These are phyloP conservation scores for Holothuria glaberrima DNA, from an alignment of 35 echinoderm and acorn worm species.

Conservation along the genomic window DNA sequence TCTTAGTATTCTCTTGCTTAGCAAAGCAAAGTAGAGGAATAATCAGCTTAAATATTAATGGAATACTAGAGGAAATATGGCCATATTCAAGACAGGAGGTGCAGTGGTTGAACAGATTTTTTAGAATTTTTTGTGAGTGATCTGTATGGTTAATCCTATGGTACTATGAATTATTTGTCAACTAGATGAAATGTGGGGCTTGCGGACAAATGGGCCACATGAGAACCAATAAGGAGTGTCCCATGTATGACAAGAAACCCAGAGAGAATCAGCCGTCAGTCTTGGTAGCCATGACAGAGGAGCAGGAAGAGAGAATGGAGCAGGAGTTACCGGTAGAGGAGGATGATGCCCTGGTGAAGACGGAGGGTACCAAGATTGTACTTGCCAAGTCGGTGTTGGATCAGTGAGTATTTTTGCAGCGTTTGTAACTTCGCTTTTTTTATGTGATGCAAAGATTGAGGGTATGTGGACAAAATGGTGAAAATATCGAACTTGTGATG, in stretches of 20 bases:
- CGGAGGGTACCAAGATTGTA: slow-evolving; percentile 95
- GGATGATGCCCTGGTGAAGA: slow-evolving; percentile 96
- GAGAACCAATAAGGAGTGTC: slow-evolving; percentile 96
- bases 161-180: not conserved
- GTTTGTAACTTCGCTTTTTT: too few species aligned
- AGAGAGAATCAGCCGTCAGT: slow-evolving; percentile 76
- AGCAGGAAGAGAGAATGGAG: slow-evolving; percentile 90
- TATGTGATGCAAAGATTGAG: too few species aligned
- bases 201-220: slow-evolving; percentile 93
- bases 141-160: too few species aligned
- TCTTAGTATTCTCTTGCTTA: too few species aligned
- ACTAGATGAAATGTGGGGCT: slow-evolving; percentile 97
- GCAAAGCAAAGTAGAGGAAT: too few species aligned
- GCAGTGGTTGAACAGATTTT: too few species aligned
- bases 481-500: too few species aligned
- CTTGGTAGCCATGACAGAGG: slow-evolving; percentile 89
- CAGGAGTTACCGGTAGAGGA: slow-evolving; percentile 63
- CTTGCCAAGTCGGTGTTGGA: slow-evolving; percentile 82
- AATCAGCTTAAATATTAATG: too few species aligned
- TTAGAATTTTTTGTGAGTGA: too few species aligned
- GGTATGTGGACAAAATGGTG: too few species aligned
- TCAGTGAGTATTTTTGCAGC: slow-evolving; percentile 70
- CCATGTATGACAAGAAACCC: slow-evolving; percentile 83
- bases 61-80: not conserved
- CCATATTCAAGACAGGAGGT: not conserved